phyloP scores from a whole-genome alignment of 1,140 invertebrate species.

The Drosophila fuyamai region DNA sequence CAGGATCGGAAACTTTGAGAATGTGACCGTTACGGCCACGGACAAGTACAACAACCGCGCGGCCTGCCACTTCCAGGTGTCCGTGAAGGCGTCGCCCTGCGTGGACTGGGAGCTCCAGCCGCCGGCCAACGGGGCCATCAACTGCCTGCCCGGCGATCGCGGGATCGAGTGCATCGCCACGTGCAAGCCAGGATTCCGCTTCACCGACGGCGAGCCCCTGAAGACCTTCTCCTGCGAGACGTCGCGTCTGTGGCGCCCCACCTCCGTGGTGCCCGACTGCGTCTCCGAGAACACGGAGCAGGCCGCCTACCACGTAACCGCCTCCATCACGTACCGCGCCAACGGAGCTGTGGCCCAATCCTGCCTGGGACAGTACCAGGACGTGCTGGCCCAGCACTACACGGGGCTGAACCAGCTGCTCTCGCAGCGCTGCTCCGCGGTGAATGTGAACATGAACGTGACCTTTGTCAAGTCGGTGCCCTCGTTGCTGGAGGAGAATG shows the following conservation, averaged over 20 bases:
- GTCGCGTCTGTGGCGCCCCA: slow-evolving; percentile 92
- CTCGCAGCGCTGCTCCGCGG: slow-evolving; percentile 95
- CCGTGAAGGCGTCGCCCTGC: slow-evolving; percentile 96
- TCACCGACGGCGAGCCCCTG: slow-evolving; percentile 94
- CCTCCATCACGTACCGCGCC: slow-evolving; percentile 94
- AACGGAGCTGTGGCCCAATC: slow-evolving; percentile 93
- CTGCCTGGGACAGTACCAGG: slow-evolving; percentile 94
- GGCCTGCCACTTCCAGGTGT: slow-evolving; percentile 96
- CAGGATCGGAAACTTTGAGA: slow-evolving; percentile 95
- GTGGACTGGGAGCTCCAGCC: slow-evolving; percentile 96
- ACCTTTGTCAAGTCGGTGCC: slow-evolving; percentile 93
- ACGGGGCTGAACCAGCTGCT: slow-evolving; percentile 91
- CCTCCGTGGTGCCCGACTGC: slow-evolving; percentile 95
- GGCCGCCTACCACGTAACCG: slow-evolving; percentile 96
- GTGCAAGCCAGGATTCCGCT: slow-evolving; percentile 95
- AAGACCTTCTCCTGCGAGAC: slow-evolving; percentile 94
- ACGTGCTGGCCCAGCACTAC: slow-evolving; percentile 93
- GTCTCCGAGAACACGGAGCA: slow-evolving; percentile 97
- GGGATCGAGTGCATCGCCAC: slow-evolving; percentile 95
- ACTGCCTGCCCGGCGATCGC: slow-evolving; percentile 91
- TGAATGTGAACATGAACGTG: slow-evolving; percentile 97
- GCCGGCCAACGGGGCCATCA: slow-evolving; percentile 94
- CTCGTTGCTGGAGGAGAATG: slow-evolving; percentile 92
- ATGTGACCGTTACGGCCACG: slow-evolving; percentile 95
- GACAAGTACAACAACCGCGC: slow-evolving; percentile 96